These are phyloP conservation scores for Notolabrus celidotus DNA, from an alignment of 2,797 vertebrate genomes.

Conservation along the genomic window DNA sequence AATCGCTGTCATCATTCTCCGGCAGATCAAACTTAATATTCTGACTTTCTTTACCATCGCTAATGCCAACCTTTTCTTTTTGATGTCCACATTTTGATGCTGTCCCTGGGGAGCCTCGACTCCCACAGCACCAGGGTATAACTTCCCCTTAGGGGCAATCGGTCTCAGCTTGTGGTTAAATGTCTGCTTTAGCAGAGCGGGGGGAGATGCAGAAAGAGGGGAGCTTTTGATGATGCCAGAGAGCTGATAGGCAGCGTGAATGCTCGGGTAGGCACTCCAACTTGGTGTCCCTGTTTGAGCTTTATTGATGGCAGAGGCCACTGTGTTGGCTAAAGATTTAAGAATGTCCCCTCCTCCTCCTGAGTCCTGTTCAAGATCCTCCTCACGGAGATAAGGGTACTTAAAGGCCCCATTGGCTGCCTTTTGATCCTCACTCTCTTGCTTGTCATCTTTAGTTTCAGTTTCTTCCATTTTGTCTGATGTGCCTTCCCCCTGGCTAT, in stretches of 20 bases:
- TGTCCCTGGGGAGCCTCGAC: constrained; percentile 85
- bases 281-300: constrained; percentile 98
- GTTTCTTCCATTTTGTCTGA: constrained; percentile 88
- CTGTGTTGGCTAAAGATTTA: constrained; percentile 98
- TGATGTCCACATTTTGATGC: constrained; percentile 89
- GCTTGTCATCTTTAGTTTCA: constrained; percentile 88
- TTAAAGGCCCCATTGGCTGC: constrained; percentile 89
- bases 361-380: constrained; percentile 95
- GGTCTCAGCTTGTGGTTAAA: constrained; percentile 94
- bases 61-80: constrained; percentile 89
- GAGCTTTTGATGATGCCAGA: constrained; percentile 92
- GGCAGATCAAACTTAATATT: constrained; percentile 86
- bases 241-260: constrained; percentile 98
- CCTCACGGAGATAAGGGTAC: constrained; percentile 98
- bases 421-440: constrained; percentile 89
- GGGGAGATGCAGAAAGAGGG: constrained; percentile 89
- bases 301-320: constrained; percentile 99
- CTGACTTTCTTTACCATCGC: constrained; percentile 86
- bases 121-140: constrained; percentile 80
- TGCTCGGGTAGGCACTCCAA: constrained; percentile 99
- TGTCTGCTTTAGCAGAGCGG: constrained; percentile 92
- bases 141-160: constrained; percentile 96
- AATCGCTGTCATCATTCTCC: constrained; percentile 89
- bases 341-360: constrained; percentile 97
- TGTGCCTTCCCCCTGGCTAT: constrained; percentile 87